Conservation (phyloP, 1,140 invertebrate species). For the Psix sp. region DNA sequence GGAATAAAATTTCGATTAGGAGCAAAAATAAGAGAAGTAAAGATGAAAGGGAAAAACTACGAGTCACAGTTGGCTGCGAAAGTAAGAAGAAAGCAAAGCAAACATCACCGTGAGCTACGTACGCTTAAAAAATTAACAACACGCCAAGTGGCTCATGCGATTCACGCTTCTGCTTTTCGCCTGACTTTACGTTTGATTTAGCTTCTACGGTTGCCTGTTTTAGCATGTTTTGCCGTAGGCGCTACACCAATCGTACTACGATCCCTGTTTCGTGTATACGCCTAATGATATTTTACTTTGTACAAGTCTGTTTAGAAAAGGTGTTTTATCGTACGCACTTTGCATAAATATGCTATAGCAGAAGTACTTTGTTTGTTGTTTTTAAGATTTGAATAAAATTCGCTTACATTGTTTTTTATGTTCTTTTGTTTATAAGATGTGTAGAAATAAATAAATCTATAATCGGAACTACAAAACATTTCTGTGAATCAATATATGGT, state of each 20-base stretch:
- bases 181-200: constrained; percentile 40
- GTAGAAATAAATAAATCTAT: no score
- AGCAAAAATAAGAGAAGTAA: constrained; percentile 5
- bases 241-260: constrained; percentile 23
- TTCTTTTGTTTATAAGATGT: no score
- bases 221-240: constrained; percentile 32
- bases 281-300: constrained; percentile 24
- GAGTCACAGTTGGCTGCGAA: constrained; percentile 24
- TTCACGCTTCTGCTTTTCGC: constrained; percentile 44
- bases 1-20: constrained; percentile 4
- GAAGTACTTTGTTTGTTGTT: no score
- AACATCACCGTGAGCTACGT: constrained; percentile 44
- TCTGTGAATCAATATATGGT: no score
- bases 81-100: constrained; percentile 46
- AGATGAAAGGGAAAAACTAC: constrained; percentile 21
- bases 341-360: no score
- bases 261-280: constrained; percentile 18
- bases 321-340: constrained; percentile 11
- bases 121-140: constrained; percentile 49
- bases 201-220: constrained; percentile 26
- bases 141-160: constrained; percentile 46
- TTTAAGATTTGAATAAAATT: no score
- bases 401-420: no score
- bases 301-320: constrained; percentile 10
- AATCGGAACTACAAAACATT: no score